Evolutionary conservation across 2,797 vertebrate species (phyloP).

Genomic region (Sandelia bainsii): DNA sequence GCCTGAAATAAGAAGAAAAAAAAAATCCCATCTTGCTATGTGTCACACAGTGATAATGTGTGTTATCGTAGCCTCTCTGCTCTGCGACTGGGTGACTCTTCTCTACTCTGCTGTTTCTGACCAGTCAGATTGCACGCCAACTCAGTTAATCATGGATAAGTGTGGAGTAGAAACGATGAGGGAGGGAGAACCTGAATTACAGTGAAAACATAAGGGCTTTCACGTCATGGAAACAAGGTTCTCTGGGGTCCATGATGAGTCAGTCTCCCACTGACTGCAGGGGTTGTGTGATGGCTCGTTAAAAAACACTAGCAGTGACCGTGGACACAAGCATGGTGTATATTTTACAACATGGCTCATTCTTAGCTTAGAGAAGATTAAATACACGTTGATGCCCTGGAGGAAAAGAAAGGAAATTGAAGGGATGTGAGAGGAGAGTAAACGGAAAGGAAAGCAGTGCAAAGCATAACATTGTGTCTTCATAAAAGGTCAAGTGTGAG

Average conservation of each 20-base stretch:
- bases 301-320: conserved; percentile 20
- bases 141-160: conserved; percentile 49
- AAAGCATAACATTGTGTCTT: too few relatives aligned
- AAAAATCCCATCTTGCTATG: neutral
- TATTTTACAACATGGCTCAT: neutral
- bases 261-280: conserved; percentile 31
- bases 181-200: conserved; percentile 27
- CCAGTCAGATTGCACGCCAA: conserved; percentile 9
- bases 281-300: conserved; percentile 19
- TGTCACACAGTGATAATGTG: conserved; percentile 19
- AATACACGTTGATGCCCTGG: neutral
- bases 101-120: conserved; percentile 5
- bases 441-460: too few relatives aligned
- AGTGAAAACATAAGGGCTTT: conserved; percentile 47
- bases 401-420: too few relatives aligned
- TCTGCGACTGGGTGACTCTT: conserved; percentile 21
- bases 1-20: neutral
- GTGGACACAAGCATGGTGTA: neutral
- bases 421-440: too few relatives aligned
- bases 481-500: too few relatives aligned
- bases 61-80: conserved; percentile 21
- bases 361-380: neutral
- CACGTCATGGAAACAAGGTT: conserved; percentile 41
- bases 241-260: conserved; percentile 46
- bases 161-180: conserved; percentile 13